Base-by-base conservation (phyloP, 2,888 invertebrate genomes). In the Cosmia pyralina region DNA sequence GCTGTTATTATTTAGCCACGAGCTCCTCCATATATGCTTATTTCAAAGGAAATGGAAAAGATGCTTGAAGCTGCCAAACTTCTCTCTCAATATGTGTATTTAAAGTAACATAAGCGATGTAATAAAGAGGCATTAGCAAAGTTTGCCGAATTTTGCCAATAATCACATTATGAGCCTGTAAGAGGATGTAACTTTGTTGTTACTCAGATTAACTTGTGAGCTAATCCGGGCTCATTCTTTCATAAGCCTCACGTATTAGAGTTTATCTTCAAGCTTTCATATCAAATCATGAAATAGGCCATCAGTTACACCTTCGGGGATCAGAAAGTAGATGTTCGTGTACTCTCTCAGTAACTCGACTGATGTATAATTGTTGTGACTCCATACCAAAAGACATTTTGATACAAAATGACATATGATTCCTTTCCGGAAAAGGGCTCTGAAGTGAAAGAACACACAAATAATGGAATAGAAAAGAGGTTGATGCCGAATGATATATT, bases 171-270 rank as follows among this genome's bases (percentile, higher is more conserved):
- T 55, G 38, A 74, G 34, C 41, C 41, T 41, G 55, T 65, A 63
- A 52, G 19, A 41, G 11, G 17, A 19, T 52, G 34, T 63, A 62
- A 85, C 68, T 77, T 79, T 66, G 55, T 65, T 78, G 48, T 55
- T 60, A 60, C 82, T 78, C 73, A 68, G 63, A 80, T 84, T 73
- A 84, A 86, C 67, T 80, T 73, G 48, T 66, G 28, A 78, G 69
- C 22, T 76, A 75, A 81, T 77, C 81, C 77, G 28, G 75, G 53
- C 66, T 76, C 63, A 52, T 53, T 55, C 63, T 73, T 60, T 65
- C 69, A 70, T 70, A 68, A 74, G 59, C 55, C 60, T 75, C 66
- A 65, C 17, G 48, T 59, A 55, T 46, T 65, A 60, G 48, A 70
- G 62, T 65, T 70, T 66, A 38, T 44, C n/a, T 28, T 48, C 22